Evolutionary conservation across 1,140 invertebrate genomes (phyloP).

Genomic region (Drosophila persimilis): DNA sequence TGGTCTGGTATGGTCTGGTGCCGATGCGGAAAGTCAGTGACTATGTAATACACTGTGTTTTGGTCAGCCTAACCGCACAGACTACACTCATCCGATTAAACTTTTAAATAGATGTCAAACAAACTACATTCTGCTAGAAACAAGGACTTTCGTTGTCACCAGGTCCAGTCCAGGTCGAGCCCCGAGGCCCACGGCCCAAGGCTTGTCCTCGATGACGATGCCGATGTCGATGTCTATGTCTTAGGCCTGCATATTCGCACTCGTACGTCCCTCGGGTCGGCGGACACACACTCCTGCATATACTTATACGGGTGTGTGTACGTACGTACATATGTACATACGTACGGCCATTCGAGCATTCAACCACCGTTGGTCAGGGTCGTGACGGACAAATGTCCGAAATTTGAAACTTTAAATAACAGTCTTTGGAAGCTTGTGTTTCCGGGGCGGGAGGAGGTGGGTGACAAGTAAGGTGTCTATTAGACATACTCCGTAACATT

Average conservation of each 20-base stretch:
- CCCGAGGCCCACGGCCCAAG: background rate
- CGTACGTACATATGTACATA: conserved; percentile 6
- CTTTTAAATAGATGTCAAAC: conserved; percentile 82
- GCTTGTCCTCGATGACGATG: conserved; percentile 12
- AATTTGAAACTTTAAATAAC: conserved; percentile 77
- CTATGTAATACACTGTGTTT: conserved; percentile 78
- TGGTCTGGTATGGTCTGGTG: conserved; percentile 24
- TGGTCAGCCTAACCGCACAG: conserved; percentile 79
- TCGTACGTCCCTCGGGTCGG: conserved; percentile 20
- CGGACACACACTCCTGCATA: conserved; percentile 10
- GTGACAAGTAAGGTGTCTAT: conserved; percentile 10
- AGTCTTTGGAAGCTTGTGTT: conserved; percentile 36
- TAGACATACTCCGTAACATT: conserved; percentile 13
- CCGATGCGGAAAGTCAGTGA: conserved; percentile 72
- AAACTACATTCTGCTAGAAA: conserved; percentile 76
- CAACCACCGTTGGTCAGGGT: conserved; percentile 37
- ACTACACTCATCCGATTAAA: conserved; percentile 82
- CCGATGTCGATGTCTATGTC: conserved; percentile 58
- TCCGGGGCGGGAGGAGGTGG: background rate
- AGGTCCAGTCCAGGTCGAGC: conserved; percentile 16
- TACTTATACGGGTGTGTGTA: background rate
- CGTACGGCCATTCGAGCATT: conserved; percentile 25
- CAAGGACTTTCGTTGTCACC: conserved; percentile 70
- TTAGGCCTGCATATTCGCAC: conserved; percentile 55
- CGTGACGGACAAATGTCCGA: conserved; percentile 77